These are phyloP conservation scores for Pelmatolapia mariae DNA, from an alignment of 2,113 vertebrate species.

Conservation along the genomic window DNA sequence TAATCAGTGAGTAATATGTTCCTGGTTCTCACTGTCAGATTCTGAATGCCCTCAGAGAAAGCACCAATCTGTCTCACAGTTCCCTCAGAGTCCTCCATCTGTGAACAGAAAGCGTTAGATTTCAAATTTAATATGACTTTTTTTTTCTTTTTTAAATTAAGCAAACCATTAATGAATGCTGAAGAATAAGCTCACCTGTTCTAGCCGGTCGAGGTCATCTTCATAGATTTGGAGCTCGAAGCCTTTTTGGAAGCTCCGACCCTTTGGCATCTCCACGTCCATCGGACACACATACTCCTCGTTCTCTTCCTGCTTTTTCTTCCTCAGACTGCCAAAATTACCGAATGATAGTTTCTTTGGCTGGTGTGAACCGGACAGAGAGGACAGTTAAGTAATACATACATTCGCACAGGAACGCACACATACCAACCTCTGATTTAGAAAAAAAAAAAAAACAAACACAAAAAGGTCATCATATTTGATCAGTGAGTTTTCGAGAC, in stretches of 20 bases:
- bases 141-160: not conserved
- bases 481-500: not conserved
- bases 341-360: conserved; percentile 89
- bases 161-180: not conserved
- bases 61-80: conserved; percentile 96
- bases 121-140: not conserved
- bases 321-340: conserved; percentile 88
- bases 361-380: conserved; percentile 51
- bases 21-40: conserved; percentile 83
- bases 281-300: conserved; percentile 98
- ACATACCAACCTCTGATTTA: not conserved
- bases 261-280: conserved; percentile 87
- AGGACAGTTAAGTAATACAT: not conserved
- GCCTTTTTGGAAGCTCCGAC: conserved; percentile 82
- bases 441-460: not conserved
- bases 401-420: not conserved
- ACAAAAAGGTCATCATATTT: not conserved
- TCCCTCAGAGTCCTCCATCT: conserved; percentile 99
- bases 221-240: conserved; percentile 87
- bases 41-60: conserved; percentile 98
- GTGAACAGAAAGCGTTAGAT: not conserved
- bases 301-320: conserved; percentile 89
- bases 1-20: not conserved
- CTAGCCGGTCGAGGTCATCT: conserved; percentile 89
- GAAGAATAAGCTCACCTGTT: conserved; percentile 75